phyloP scores from a whole-genome alignment of 2,113 vertebrate genomes.

The Saguinus midas region DNA sequence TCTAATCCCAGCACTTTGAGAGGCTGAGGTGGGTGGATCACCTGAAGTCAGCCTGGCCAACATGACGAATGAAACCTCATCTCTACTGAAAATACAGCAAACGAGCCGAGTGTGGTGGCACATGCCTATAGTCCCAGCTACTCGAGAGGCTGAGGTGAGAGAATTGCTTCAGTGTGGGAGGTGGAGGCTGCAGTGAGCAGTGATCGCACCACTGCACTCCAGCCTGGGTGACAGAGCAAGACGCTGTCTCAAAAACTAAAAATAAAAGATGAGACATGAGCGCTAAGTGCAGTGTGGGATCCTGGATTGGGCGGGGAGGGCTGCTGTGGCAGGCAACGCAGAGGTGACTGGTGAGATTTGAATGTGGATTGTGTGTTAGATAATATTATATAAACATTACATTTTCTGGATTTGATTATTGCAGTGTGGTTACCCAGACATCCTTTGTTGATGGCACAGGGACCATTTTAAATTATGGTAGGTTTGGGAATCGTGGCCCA shows the following conservation, averaged over 20 bases:
- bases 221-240: background rate
- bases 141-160: too few relatives aligned
- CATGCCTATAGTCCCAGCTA: too few relatives aligned
- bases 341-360: too few relatives aligned
- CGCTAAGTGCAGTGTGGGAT: fast-evolving
- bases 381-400: background rate
- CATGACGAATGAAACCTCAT: background rate
- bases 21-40: background rate
- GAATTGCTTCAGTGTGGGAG: background rate
- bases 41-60: background rate
- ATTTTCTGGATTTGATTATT: background rate
- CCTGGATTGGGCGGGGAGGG: background rate
- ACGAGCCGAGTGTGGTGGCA: background rate
- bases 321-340: background rate
- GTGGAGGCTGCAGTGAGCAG: background rate
- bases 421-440: background rate
- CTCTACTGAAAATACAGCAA: background rate
- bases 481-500: background rate
- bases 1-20: background rate
- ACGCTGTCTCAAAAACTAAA: background rate
- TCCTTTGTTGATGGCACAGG: background rate
- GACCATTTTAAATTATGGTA: background rate
- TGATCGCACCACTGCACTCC: background rate
- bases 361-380: background rate
- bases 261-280: background rate